Evolutionary conservation across 2,888 invertebrate species (phyloP), one percentile per base, ranked within the genome.

Genomic region (Orthosia gracilis): DNA sequence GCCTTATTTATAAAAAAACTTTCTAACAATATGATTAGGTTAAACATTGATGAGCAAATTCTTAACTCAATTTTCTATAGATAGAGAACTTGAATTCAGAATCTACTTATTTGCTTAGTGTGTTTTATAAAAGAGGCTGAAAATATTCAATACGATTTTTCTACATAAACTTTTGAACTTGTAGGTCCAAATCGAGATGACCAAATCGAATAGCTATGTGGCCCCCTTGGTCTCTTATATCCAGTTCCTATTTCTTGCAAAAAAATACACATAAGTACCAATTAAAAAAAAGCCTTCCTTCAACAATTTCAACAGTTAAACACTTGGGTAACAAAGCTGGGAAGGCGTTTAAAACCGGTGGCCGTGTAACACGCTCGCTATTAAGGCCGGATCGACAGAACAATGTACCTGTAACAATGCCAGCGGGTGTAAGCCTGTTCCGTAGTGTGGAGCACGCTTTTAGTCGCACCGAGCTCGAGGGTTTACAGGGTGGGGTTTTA

Each of bases 401-500:
- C 92, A 92, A 91, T 92, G 87, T 74, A 55, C 45, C 45, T 61
- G 40, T 66, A 83, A 88, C 90, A 88, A 89, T 88, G 85, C 88
- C 80, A 81, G 83, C 88, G 88, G 90, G 89, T 89, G 90, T 87
- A 78, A 88, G 87, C 87, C 87, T 88, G 81, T 89, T 90, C 85
- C 84, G 75, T 69, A 78, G 88, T 80, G 87, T 83, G 80, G 86
- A 89, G 90, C 84, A 85, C 82, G 91, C 92, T 92, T 92, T 92
- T 90, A 92, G 85, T 81, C 83, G 80, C 55, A 54, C 69, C 62
- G 26, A 58, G 63, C 84, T 73, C 17, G 45, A 68, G 82, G 45
- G 70, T 47, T 50, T 61, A 15, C 9, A 52, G 45, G 80, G 69
- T 68, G 21, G 52, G 85, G 83, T 61, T 11, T 0, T 61, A 67